These are phyloP conservation scores for Ptychoptera contaminata DNA, from an alignment of 2,888 invertebrate genomes.

Conservation along the genomic window DNA sequence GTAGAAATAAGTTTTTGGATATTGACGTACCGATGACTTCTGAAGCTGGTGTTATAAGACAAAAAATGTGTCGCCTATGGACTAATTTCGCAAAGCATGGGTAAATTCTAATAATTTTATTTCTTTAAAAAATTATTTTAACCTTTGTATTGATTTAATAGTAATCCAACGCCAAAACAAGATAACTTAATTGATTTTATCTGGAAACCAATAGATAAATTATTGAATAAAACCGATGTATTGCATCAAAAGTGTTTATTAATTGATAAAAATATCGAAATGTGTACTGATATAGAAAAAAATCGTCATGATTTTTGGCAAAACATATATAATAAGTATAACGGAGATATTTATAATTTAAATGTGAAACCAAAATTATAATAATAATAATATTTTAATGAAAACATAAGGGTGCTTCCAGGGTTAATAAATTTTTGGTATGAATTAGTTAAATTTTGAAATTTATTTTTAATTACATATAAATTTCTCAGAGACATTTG, in stretches of 20 bases:
- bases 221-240: neutral
- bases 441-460: no score
- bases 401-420: neutral
- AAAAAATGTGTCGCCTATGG: conserved; percentile 39
- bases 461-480: no score
- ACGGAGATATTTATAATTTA: conserved; percentile 29
- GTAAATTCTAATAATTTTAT: conserved; percentile 19
- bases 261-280: conserved; percentile 18
- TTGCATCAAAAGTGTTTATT: conserved; percentile 10
- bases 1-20: conserved; percentile 1
- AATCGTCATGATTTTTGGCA: conserved; percentile 26
- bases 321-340: conserved; percentile 22
- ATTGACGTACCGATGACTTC: conserved; percentile 11
- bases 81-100: conserved; percentile 45
- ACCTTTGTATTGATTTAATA: conserved; percentile 8
- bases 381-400: neutral
- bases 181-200: conserved; percentile 10
- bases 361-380: conserved; percentile 13
- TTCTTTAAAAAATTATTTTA: neutral
- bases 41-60: conserved; percentile 22
- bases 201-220: conserved; percentile 17
- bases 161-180: conserved; percentile 22
- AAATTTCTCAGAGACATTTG: no score
- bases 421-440: no score
- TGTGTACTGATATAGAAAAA: conserved; percentile 21